These are phyloP conservation scores for Ypsolopha scabrella DNA, from an alignment of 2,888 invertebrate genomes.

Conservation along the genomic window DNA sequence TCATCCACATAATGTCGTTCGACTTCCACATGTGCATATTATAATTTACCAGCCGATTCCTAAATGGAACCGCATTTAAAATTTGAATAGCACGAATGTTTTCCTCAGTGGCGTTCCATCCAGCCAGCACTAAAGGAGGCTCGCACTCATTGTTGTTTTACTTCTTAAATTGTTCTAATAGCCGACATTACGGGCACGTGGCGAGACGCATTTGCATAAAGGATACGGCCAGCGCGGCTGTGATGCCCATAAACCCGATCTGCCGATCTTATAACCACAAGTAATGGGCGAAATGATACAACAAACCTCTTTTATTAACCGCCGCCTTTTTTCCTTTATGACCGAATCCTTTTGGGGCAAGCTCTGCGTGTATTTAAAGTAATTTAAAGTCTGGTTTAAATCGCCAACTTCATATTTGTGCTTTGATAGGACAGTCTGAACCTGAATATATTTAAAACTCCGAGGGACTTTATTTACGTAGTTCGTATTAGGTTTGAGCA, in stretches of 20 bases:
- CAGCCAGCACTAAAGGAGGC: background rate
- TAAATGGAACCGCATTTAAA: too few relatives aligned
- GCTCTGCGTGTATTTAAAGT: too few relatives aligned
- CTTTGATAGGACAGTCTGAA: too few relatives aligned
- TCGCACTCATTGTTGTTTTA: constrained; percentile 54
- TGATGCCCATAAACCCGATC: constrained; percentile 45
- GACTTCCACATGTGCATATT: too few relatives aligned
- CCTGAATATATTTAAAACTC: too few relatives aligned
- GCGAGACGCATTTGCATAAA: constrained; percentile 60
- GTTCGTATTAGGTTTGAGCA: too few relatives aligned
- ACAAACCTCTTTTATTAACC: constrained; percentile 15
- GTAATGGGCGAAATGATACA: constrained; percentile 61
- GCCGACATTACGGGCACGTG: constrained; percentile 53
- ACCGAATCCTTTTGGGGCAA: background rate
- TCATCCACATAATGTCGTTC: too few relatives aligned
- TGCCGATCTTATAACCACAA: constrained; percentile 56
- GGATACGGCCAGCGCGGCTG: constrained; percentile 38
- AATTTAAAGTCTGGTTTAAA: too few relatives aligned
- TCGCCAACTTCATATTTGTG: too few relatives aligned
- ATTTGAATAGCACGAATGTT: background rate
- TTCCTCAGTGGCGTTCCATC: background rate
- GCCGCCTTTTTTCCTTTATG: background rate
- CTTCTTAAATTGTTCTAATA: constrained; percentile 67
- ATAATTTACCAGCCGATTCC: too few relatives aligned
- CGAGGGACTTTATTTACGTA: too few relatives aligned